phyloP scores from a whole-genome alignment of 1,140 invertebrate species.

The Galleria mellonella region DNA sequence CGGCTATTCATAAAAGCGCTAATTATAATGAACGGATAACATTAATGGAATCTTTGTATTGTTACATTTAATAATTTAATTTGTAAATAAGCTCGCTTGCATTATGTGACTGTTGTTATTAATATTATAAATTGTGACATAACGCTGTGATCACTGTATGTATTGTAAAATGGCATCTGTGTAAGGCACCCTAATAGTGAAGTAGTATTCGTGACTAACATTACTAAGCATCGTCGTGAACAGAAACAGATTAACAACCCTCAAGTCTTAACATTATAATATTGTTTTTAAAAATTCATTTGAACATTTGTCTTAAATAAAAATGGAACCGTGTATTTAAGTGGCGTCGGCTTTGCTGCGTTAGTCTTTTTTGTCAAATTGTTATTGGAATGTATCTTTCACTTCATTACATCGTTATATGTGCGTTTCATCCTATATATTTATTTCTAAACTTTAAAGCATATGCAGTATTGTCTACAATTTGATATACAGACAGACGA shows the following conservation, averaged over 20 bases:
- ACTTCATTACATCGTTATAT: too few relatives aligned
- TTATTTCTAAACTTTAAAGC: too few relatives aligned
- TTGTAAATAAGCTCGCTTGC: constrained; percentile 64
- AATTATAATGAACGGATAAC: too few relatives aligned
- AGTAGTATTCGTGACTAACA: constrained; percentile 60
- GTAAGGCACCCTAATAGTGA: constrained; percentile 52
- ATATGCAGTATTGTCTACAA: too few relatives aligned
- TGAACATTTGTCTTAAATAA: too few relatives aligned
- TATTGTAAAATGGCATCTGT: constrained; percentile 48
- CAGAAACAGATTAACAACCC: constrained; percentile 21
- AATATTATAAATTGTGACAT: constrained; percentile 32
- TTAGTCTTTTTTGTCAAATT: not conserved
- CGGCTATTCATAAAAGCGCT: not conserved
- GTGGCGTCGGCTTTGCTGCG: constrained; percentile 1
- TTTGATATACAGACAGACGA: too few relatives aligned
- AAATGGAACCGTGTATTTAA: not conserved
- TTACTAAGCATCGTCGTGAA: constrained; percentile 46
- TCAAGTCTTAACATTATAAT: constrained; percentile 15
- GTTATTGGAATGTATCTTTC: too few relatives aligned
- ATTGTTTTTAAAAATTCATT: too few relatives aligned
- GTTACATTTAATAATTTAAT: constrained; percentile 48
- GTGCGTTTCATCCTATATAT: too few relatives aligned
- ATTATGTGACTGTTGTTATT: constrained; percentile 70
- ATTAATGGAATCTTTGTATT: constrained; percentile 16
- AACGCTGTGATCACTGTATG: constrained; percentile 46